Evolutionary conservation across 2,797 vertebrate species (phyloP), one percentile per base, ranked within the genome.

Genomic region (Pangasius larnaudii): DNA sequence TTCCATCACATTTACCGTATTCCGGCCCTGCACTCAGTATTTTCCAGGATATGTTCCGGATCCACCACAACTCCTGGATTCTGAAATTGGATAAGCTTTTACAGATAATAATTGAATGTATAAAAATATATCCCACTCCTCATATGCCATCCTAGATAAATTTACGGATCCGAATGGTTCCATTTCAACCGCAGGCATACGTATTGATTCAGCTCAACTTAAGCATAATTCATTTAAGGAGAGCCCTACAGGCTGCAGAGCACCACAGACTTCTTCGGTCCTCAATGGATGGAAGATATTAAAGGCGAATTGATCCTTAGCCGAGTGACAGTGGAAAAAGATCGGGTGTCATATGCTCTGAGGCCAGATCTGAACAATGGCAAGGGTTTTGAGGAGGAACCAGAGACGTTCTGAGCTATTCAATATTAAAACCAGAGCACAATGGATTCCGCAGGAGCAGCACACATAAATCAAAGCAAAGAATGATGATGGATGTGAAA

Each of bases 321-420:
- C 91, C 86, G 85, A 90, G 92, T 92, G 94, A 94, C 95, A 93
- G 93, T 93, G 91, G 91, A 89, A 88, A 92, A 87, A 92, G 93
- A 92, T 95, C 93, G 85, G 82, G 93, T 96, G 91, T 95, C 95
- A 91, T 93, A 93, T 89, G 82, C 90, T 74, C 67, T 65, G 80
- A 89, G 89, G 91, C 90, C 91, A 84, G 87, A 65, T 84, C 88
- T 49, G 78, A 91, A 95, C 95, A 95, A 95, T 93, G 91, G 91
- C 81, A 59, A 10, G 82, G 90, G 85, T 86, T 91, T 94, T 93
- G 86, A 85, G 90, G 90, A 92, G 95, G 90, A 96, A 95, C 95
- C 93, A 93, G 94, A 95, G 90, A 91, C 91, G 89, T 19, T 87
- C 67, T 89, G 86, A 78, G 88, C 94, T 94, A 92, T 93, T 93